These are phyloP conservation scores for Neocrepidodera transversa DNA, from an alignment of 2,888 invertebrate species.

Conservation along the genomic window DNA sequence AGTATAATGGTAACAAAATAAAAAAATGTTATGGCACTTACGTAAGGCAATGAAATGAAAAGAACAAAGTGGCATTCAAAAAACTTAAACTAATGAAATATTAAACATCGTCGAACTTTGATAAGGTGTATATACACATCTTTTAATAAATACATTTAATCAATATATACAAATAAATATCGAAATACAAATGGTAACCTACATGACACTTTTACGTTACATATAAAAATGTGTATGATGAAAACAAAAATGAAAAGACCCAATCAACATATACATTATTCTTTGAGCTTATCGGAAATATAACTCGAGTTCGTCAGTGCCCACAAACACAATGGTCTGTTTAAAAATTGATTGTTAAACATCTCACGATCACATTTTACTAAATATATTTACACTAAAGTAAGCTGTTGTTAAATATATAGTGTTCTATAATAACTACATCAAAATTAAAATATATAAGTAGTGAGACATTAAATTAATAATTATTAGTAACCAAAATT, in stretches of 20 bases:
- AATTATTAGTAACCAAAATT: too few relatives aligned
- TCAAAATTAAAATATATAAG: too few relatives aligned
- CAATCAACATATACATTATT: background rate
- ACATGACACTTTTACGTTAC: background rate
- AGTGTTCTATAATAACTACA: too few relatives aligned
- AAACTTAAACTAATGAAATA: background rate
- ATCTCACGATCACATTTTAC: too few relatives aligned
- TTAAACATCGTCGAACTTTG: slow-evolving; percentile 51
- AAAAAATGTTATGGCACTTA: slow-evolving; percentile 1
- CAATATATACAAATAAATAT: slow-evolving; percentile 56
- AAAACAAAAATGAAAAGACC: background rate
- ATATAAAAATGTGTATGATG: background rate
- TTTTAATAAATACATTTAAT: slow-evolving; percentile 37
- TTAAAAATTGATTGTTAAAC: too few relatives aligned
- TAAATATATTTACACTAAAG: too few relatives aligned
- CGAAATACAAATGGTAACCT: slow-evolving; percentile 24
- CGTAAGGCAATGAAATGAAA: background rate
- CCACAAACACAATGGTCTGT: too few relatives aligned
- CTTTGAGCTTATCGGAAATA: too few relatives aligned
- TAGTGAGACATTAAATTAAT: too few relatives aligned
- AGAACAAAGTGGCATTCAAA: background rate
- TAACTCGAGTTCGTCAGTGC: too few relatives aligned
- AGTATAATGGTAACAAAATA: background rate
- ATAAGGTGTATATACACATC: slow-evolving; percentile 55
- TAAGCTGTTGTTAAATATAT: too few relatives aligned